A percentile compares a stretch with the other conserved stretches of the same genome.
These are phyloP conservation scores for Anoura caudifer DNA, from an alignment of 2,113 vertebrate species.

Conservation along the genomic window DNA sequence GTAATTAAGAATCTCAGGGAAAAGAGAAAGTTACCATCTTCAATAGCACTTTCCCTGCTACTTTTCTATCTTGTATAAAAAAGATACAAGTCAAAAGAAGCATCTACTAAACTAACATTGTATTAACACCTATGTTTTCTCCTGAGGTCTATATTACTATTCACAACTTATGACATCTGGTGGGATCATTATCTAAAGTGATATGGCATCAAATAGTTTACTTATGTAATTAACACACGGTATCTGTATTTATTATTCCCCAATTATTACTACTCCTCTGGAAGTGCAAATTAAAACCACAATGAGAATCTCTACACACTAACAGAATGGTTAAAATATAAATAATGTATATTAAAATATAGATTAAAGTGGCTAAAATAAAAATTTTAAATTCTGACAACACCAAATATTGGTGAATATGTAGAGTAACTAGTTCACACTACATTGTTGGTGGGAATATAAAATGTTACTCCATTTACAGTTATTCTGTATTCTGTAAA, in stretches of 20 bases:
- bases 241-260: not conserved
- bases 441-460: not conserved
- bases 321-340: not conserved
- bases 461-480: not conserved
- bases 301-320: not conserved
- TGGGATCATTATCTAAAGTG: not conserved
- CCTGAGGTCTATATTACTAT: not conserved
- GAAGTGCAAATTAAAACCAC: not conserved
- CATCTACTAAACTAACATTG: not conserved
- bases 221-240: not conserved
- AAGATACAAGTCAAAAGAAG: not conserved
- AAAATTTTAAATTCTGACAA: not conserved
- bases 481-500: not conserved
- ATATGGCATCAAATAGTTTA: not conserved
- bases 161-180: not conserved
- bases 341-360: not conserved
- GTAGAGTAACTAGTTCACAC: not conserved
- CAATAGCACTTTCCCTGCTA: not conserved
- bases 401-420: not conserved
- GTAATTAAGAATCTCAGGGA: constrained; percentile 3
- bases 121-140: not conserved
- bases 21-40: not conserved
- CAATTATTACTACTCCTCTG: not conserved
- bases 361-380: not conserved
- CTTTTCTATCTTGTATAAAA: not conserved